These are phyloP conservation scores for Gasterosteus aculeatus DNA, from an alignment of 2,113 vertebrate species.

Conservation along the genomic window DNA sequence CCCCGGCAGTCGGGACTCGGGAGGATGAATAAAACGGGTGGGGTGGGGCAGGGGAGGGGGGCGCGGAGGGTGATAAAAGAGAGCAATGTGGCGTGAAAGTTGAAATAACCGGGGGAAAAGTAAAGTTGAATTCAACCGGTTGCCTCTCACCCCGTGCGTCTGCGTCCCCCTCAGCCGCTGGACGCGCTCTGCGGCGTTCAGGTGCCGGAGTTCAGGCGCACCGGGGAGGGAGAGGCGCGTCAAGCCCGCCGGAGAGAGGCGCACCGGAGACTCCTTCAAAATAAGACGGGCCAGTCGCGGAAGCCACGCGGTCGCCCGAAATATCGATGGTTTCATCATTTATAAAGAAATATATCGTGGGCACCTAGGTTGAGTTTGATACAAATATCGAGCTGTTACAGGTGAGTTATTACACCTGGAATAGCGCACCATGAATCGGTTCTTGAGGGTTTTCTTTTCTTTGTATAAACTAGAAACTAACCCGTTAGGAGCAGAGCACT, in stretches of 20 bases:
- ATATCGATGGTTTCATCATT: neutral
- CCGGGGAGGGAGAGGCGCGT: conserved; percentile 57
- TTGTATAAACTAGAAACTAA: neutral
- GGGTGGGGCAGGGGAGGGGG: neutral
- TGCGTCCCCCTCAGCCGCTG: conserved; percentile 55
- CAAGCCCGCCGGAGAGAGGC: conserved; percentile 40
- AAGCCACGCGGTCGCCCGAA: neutral
- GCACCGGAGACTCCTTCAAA: conserved; percentile 56
- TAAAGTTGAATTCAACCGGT: conserved; percentile 48
- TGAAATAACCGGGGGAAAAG: conserved; percentile 60
- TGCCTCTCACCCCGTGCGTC: conserved; percentile 35
- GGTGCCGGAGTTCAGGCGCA: conserved; percentile 74
- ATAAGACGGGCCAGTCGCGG: conserved; percentile 49
- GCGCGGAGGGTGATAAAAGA: too few relatives aligned
- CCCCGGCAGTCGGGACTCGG: conserved; percentile 33
- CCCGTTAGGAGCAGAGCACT: neutral
- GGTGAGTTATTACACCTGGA: neutral
- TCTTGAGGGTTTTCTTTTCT: neutral
- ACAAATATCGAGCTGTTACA: neutral
- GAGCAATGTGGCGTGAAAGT: conserved; percentile 43
- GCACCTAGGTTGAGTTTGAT: neutral
- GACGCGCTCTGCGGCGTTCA: conserved; percentile 68
- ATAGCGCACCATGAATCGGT: neutral
- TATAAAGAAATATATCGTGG: too few relatives aligned
- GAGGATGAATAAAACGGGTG: conserved; percentile 5